Base-by-base conservation (phyloP, 2,888 invertebrate genomes). In the Thymelicus sylvestris region DNA sequence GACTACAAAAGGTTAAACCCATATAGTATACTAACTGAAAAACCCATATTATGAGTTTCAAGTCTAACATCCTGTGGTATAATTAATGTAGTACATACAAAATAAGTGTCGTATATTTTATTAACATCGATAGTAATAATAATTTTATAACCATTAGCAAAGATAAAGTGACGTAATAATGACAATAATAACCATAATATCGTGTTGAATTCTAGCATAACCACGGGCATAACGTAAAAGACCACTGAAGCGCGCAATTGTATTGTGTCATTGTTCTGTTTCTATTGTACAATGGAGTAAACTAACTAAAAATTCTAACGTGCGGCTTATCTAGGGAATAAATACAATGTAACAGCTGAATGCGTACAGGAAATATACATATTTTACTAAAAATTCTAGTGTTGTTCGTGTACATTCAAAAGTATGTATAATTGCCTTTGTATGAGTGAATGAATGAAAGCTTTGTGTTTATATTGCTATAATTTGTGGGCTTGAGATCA, bases 221-320 rank as follows among this genome's bases (percentile, higher is more conserved):
- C 19, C 19, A 19, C 19, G 2, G 19, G 19, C 19, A 19, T 50
- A 50, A 50, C 64, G 64, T 50, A 12, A 64, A 50, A 39, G 38
- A 48, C 15, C 15, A 48, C 50, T 64, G 10, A 13, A 50, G 38
- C 38, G 3, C 7, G 10, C 31, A 64, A 50, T 50, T 50, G 15
- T 50, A 50, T 15, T 52, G 63, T 48, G n/a, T 38, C 52, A 64
- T 52, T 64, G 64, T 13, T 39, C 10, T 44, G 8, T 44, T 19
- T 19, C 19, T 52, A 52, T 52, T 52, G 64, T 38, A 50, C 15
- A 7, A 7, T 2, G 7, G 12, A 47, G 44, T 44, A 15, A 64
- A 64, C 64, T 50, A 64, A 64, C 50, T 64, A 50, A 50, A 50
- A 31, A 64, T n/a, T 64, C 31, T 48, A 38, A 50, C n/a, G 50